Evolutionary conservation across 2,797 vertebrate genomes (phyloP), one percentile per base, ranked within the genome.

Genomic region (Notolepis coatsorum): DNA sequence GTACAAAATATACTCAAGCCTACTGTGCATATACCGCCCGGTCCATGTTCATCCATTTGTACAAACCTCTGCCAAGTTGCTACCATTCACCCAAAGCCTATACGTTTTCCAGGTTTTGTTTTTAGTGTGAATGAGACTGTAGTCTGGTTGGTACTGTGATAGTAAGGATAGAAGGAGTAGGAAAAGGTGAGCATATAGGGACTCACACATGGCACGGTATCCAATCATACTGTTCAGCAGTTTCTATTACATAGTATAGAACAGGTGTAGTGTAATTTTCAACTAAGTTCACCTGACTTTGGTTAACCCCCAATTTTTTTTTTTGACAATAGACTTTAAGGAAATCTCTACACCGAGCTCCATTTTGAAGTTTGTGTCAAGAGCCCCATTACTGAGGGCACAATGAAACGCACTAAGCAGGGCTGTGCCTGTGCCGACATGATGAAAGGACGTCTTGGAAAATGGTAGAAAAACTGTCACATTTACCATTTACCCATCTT

Each of bases 371-470:
- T 82, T n/a, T 61, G 65, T 73, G 86, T 91, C 84, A 88, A 87
- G 71, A 84, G 72, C 72, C 86, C 90, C 84, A 93, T 93, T 91
- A 90, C 73, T 60, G 70, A 53, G 82, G 79, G 69, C 55, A 86
- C 82, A 83, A 83, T 82, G 80, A 79, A 87, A 90, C 91, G 88
- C 84, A 88, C 81, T 78, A 75, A 86, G 80, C 65, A 75, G 77
- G 79, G 71, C 75, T 77, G 79, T 81, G 65, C 75, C 75, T 77
- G 79, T 81, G 65, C 75, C 71, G 84, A 87, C 84, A 90, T 91
- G 90, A 93, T 93, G 87, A 93, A 93, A 93, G 92, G 89, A 82
- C 76, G 71, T 68, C 79, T 81, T 64, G 57, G 85, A 79, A 92
- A 92, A 91, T 92, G 82, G 87, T 81, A 82, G 86, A 82, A 90